A percentile compares a stretch with the other conserved stretches of the same genome.
phyloP scores from a whole-genome alignment of 2,888 invertebrate species.

The Helleia helle region DNA sequence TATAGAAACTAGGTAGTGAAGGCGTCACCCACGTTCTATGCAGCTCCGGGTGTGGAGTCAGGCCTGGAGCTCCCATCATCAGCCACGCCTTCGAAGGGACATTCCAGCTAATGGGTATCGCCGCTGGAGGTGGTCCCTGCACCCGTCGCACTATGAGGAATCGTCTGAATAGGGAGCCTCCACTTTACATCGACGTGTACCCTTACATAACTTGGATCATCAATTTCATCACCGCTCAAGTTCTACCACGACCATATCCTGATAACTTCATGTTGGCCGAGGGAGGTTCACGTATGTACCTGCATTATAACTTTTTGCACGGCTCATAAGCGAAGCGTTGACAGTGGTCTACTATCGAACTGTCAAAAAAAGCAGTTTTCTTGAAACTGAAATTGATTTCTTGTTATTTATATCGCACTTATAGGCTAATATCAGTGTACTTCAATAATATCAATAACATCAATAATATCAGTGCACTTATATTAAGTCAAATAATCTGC shows the following conservation, averaged over 20 bases:
- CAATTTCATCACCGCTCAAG: constrained; percentile 46
- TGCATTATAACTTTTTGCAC: no score
- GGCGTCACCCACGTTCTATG: constrained; percentile 52
- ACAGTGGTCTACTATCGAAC: no score
- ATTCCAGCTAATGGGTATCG: constrained; percentile 48
- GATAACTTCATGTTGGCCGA: constrained; percentile 38
- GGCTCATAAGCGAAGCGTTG: no score
- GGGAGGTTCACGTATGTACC: constrained; percentile 32
- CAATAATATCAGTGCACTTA: no score
- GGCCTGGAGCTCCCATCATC: constrained; percentile 49
- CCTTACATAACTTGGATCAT: constrained; percentile 53
- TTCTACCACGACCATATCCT: constrained; percentile 46
- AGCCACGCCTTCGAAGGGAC: constrained; percentile 41
- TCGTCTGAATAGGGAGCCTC: constrained; percentile 44
- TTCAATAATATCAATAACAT: no score
- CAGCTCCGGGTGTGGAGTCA: constrained; percentile 52
- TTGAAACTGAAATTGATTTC: no score
- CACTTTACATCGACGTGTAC: constrained; percentile 51
- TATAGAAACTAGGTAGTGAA: constrained; percentile 42
- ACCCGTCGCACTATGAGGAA: constrained; percentile 36
- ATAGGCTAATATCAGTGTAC: no score
- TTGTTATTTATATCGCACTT: no score
- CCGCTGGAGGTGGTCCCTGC: constrained; percentile 44
- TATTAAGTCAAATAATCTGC: no score
- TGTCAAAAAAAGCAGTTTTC: no score